A percentile compares a stretch with the other conserved stretches of the same genome.
These are phyloP conservation scores for Ruditapes philippinarum DNA, from an alignment of 1,140 invertebrate species.

Conservation along the genomic window DNA sequence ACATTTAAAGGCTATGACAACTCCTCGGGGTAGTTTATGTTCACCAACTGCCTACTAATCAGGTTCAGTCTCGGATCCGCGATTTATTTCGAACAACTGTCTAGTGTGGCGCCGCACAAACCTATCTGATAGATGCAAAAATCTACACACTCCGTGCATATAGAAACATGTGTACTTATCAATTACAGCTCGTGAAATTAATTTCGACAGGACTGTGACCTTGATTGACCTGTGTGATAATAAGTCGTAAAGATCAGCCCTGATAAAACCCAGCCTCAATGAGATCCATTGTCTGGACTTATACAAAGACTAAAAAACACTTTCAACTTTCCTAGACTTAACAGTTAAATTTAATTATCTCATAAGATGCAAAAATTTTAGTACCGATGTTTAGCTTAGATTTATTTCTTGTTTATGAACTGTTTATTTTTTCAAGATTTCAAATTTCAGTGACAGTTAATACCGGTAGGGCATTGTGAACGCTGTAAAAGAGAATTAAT, in stretches of 20 bases:
- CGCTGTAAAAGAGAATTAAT: background rate
- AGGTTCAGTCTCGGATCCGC: background rate
- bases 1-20: background rate
- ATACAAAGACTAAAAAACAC: too few relatives aligned
- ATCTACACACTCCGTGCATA: slow-evolving; percentile 4
- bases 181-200: slow-evolving; percentile 27
- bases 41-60: background rate
- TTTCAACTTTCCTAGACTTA: too few relatives aligned
- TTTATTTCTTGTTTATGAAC: too few relatives aligned
- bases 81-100: slow-evolving; percentile 16
- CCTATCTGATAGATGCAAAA: slow-evolving; percentile 22
- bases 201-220: background rate
- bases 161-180: slow-evolving; percentile 22
- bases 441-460: too few relatives aligned
- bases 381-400: too few relatives aligned
- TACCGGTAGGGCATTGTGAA: too few relatives aligned
- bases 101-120: background rate
- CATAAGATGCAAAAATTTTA: too few relatives aligned
- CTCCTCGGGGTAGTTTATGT: background rate
- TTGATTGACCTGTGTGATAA: slow-evolving; percentile 21
- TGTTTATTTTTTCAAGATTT: too few relatives aligned
- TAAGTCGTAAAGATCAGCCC: background rate
- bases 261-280: too few relatives aligned
- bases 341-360: too few relatives aligned
- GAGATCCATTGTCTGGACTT: too few relatives aligned